Conservation (phyloP, 2,113 vertebrate species). For the Sigmodon hispidus region DNA sequence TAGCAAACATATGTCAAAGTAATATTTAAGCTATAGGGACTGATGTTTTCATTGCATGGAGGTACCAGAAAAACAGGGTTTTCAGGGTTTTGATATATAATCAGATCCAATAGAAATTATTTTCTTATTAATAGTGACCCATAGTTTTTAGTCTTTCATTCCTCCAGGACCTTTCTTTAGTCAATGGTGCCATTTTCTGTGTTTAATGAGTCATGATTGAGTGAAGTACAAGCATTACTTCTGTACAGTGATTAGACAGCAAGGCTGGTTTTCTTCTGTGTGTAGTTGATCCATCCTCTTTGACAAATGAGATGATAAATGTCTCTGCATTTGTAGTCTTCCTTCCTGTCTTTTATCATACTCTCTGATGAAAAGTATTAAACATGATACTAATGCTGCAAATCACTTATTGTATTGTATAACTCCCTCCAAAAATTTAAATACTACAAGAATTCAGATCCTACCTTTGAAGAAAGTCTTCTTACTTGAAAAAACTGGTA, state of each 20-base stretch:
- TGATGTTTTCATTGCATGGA: constrained; percentile 59
- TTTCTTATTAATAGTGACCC: constrained; percentile 1
- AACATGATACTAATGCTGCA: constrained; percentile 37
- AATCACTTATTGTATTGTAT: constrained; percentile 36
- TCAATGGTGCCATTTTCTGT: not conserved
- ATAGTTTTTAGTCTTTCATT: constrained; percentile 26
- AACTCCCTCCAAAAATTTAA: constrained; percentile 66
- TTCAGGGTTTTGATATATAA: constrained; percentile 15
- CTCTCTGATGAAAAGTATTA: constrained; percentile 63
- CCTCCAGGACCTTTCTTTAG: constrained; percentile 5
- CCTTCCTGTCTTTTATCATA: constrained; percentile 57
- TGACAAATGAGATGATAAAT: constrained; percentile 64
- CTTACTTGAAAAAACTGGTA: constrained; percentile 44
- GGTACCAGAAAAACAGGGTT: not conserved
- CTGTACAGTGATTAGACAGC: not conserved
- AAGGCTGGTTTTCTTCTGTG: constrained; percentile 65
- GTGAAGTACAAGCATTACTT: constrained; percentile 52
- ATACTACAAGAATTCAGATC: constrained; percentile 55
- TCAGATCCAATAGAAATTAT: not conserved
- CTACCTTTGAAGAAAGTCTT: constrained; percentile 72
- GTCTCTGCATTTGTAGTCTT: constrained; percentile 34
- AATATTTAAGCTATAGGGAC: constrained; percentile 60
- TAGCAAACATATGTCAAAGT: constrained; percentile 62
- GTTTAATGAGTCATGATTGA: constrained; percentile 40
- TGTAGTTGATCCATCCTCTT: constrained; percentile 36